phyloP scores from a whole-genome alignment of 2,113 vertebrate species.

The Rhinichthys klamathensis region DNA sequence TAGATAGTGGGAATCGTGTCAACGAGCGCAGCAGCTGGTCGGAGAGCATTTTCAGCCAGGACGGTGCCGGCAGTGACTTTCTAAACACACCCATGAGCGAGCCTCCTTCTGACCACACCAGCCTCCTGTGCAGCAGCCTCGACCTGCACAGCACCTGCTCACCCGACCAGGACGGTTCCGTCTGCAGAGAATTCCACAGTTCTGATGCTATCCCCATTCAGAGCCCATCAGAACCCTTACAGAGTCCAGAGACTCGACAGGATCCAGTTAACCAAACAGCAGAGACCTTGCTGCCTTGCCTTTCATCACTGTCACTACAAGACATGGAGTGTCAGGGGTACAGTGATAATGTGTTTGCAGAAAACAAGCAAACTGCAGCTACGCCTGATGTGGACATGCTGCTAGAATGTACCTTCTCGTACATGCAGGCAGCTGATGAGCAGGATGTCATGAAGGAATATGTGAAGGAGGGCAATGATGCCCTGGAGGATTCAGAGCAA shows the following conservation, averaged over 20 bases:
- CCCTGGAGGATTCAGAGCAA: conserved; percentile 58
- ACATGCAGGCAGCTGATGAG: conserved; percentile 66
- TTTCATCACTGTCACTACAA: conserved; percentile 49
- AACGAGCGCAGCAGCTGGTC: conserved; percentile 75
- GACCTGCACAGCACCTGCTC: conserved; percentile 77
- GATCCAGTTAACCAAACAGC: not conserved
- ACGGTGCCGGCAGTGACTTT: conserved; percentile 72
- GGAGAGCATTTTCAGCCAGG: conserved; percentile 71
- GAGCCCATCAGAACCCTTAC: conserved; percentile 60
- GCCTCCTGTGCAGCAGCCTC: conserved; percentile 74
- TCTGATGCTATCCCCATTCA: conserved; percentile 68
- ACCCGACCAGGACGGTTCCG: conserved; percentile 66
- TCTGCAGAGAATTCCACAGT: conserved; percentile 62
- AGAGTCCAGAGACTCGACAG: conserved; percentile 27
- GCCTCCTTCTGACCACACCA: conserved; percentile 75
- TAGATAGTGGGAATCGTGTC: conserved; percentile 67
- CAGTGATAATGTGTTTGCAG: conserved; percentile 21
- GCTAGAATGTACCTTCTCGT: conserved; percentile 78
- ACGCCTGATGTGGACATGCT: conserved; percentile 77
- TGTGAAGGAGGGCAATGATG: conserved; percentile 48
- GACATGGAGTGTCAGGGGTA: conserved; percentile 48
- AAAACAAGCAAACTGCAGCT: conserved; percentile 6
- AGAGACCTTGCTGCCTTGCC: conserved; percentile 2
- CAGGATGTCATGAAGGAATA: conserved; percentile 59
- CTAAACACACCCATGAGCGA: conserved; percentile 79